Conservation (phyloP, 1,140 invertebrate genomes). For the Cydia fagiglandana region DNA sequence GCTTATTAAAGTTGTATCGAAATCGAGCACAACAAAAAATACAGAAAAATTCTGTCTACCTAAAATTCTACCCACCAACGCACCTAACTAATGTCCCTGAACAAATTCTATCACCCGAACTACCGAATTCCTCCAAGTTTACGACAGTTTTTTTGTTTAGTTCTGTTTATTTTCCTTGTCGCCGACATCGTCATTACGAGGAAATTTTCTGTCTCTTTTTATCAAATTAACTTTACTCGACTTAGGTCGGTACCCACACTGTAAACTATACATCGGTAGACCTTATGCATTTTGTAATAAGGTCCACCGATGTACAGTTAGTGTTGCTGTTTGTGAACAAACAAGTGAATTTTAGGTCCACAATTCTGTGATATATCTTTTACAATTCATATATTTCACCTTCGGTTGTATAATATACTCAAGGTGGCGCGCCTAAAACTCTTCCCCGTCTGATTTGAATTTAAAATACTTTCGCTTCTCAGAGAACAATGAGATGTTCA, state of each 20-base stretch:
- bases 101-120: constrained; percentile 24
- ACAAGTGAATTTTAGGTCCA: constrained; percentile 1
- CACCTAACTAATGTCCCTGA: constrained; percentile 5
- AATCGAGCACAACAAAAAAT: constrained; percentile 12
- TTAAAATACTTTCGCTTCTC: constrained; percentile 46
- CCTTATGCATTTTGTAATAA: too few species aligned
- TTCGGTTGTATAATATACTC: constrained; percentile 37
- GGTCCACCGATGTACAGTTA: too few species aligned
- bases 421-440: constrained; percentile 42
- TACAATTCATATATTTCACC: constrained; percentile 19
- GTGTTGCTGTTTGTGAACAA: too few species aligned
- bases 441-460: constrained; percentile 49
- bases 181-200: background rate
- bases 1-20: background rate
- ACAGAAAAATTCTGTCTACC: too few species aligned
- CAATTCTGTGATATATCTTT: background rate
- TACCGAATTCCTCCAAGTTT: constrained; percentile 13
- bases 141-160: constrained; percentile 25
- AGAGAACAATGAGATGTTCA: constrained; percentile 48
- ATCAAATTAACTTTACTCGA: background rate
- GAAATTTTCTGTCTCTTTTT: background rate
- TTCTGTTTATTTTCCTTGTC: constrained; percentile 25
- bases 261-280: background rate
- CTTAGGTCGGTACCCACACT: background rate
- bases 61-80: constrained; percentile 9